phyloP scores from a whole-genome alignment of 2,888 invertebrate genomes.

The Palloptera scutellata region DNA sequence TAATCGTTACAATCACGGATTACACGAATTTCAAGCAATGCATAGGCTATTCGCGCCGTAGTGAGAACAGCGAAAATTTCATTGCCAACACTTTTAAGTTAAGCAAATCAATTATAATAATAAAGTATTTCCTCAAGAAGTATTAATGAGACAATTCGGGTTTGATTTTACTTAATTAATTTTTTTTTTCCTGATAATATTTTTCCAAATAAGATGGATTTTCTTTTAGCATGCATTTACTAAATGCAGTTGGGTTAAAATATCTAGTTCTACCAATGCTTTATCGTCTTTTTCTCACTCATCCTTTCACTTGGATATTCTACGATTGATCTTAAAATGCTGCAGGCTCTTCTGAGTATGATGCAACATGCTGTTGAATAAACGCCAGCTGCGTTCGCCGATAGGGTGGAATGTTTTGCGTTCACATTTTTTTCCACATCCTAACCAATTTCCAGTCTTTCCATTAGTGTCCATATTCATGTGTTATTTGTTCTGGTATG shows the following conservation, averaged over 20 bases:
- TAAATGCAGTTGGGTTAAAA: no score
- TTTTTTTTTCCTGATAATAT: no score
- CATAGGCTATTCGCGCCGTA: constrained; percentile 59
- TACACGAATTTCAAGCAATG: constrained; percentile 88
- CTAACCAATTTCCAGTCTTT: neutral
- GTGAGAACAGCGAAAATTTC: no score
- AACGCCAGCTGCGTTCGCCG: neutral
- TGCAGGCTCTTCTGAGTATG: neutral
- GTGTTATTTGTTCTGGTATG: no score
- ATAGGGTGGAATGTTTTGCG: neutral
- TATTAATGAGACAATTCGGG: no score
- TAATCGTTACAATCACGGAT: constrained; percentile 88
- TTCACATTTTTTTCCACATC: neutral
- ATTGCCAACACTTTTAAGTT: neutral
- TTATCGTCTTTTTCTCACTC: no score
- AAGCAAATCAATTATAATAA: no score
- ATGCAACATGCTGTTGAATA: neutral
- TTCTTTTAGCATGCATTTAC: no score
- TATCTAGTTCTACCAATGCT: no score
- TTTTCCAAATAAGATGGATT: no score
- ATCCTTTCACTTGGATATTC: neutral
- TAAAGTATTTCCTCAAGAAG: no score
- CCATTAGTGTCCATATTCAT: neutral
- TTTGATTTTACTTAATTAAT: no score
- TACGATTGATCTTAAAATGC: neutral